Evolutionary conservation across 2,888 invertebrate genomes (phyloP), one percentile per base, ranked within the genome.

Genomic region (Drosophila pseudotakahashii): DNA sequence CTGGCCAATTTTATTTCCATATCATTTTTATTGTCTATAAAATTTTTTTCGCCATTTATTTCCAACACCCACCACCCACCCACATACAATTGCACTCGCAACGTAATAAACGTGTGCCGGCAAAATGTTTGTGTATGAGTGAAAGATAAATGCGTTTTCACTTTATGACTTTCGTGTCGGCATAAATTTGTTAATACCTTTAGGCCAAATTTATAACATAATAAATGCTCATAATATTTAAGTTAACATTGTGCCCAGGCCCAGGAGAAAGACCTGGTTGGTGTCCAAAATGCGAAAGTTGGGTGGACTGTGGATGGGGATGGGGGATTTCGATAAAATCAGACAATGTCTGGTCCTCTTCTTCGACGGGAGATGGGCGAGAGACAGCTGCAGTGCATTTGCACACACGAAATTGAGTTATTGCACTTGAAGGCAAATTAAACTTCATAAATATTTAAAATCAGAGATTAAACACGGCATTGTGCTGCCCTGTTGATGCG

Each of bases 371-470:
- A 30, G 23, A 37, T n/a, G 47, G 13, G 52, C 34, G 36, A 14
- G 44, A 62, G 41, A 50, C 39, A 68, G 59, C 36, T n/a, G 23
- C 26, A 39, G 39, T 47, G 57, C 42, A 60, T 75, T 71, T 75
- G 74, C 61, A 70, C 55, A 67, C 81, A 88, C 81, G 77, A 89
- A 90, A 89, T 89, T 90, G 90, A 90, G 91, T 91, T 90, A 90
- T 91, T 89, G 84, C 90, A 89, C 90, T 90, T 82, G 89, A 53
- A 90, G 91, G 91, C 90, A 90, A 90, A 91, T 91, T 90, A 90
- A 89, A 89, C 89, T 89, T 89, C 91, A 91, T 90, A 91, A 90
- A 90, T 90, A 90, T 90, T 89, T 89, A 83, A 90, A 90, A 90
- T 90, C 90, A 90, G 90, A 90, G 90, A 90, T 90, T 90, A 90